These are phyloP conservation scores for Conistra vaccinii DNA, from an alignment of 2,888 invertebrate species.

Conservation along the genomic window DNA sequence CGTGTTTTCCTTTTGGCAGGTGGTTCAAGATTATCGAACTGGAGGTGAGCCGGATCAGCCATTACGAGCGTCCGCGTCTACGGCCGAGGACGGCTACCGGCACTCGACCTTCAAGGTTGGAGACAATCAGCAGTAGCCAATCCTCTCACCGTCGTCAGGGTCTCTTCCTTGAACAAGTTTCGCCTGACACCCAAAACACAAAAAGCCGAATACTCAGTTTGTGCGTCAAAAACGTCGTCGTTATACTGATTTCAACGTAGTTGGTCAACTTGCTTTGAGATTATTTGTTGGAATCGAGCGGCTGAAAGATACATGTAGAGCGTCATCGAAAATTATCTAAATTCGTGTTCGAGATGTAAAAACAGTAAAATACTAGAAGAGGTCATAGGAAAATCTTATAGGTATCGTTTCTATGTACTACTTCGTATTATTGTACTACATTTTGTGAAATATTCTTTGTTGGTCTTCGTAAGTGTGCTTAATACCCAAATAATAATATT, in stretches of 20 bases:
- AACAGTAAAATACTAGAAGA: conserved; percentile 35
- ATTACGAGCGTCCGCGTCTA: conserved; percentile 79
- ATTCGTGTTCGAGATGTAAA: conserved; percentile 31
- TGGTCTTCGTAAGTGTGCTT: neutral
- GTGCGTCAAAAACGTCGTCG: conserved; percentile 43
- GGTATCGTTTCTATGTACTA: conserved; percentile 17
- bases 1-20: conserved; percentile 65
- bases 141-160: conserved; percentile 4
- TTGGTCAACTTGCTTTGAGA: neutral
- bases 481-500: neutral
- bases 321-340: conserved; percentile 21
- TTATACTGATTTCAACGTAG: neutral
- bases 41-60: conserved; percentile 67
- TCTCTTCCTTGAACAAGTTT: conserved; percentile 23
- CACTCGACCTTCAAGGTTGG: conserved; percentile 77
- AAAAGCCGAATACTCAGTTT: conserved; percentile 28
- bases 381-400: conserved; percentile 23
- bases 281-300: conserved; percentile 1
- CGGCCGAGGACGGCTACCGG: conserved; percentile 77
- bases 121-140: conserved; percentile 61
- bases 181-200: conserved; percentile 11
- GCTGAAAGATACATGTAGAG: conserved; percentile 1
- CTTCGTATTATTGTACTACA: neutral
- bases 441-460: conserved; percentile 5
- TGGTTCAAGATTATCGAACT: conserved; percentile 78